Evolutionary conservation across 1,140 invertebrate species (phyloP), one percentile per base, ranked within the genome.

Genomic region (Drosophila tsacasi): DNA sequence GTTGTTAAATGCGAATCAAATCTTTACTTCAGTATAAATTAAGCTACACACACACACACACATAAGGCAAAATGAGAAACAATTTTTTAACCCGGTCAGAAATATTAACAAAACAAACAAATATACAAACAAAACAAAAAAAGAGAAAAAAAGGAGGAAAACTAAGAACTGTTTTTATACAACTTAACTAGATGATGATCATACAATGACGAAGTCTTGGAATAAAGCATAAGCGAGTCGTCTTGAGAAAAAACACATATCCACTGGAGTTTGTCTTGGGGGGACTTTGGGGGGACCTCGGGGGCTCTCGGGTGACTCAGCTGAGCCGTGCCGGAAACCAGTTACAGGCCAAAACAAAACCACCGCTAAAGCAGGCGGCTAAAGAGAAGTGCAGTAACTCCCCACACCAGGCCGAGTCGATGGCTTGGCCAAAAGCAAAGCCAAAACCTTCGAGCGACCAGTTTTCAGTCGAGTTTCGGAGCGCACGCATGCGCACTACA

Each of bases 1-100:
- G 79, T 73, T 87, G 78, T 85, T 76, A 73, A 81, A 78, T 84
- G 66, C 81, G 47, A 90, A 74, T 61, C 67, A 37, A 81, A 89
- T 89, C 81, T 89, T 89, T 89, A 89, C 85, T 85, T 81, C 85
- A 89, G 85, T 89, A 89, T 89, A 81, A 72, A 61, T 65, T 89
- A 89, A 89, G 85, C 60, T 87, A 44, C 47, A 63, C 60, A 83
- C 2, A 32, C 32, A 35, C 60, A 87, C 79, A 44, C 55, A 64
- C 69, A 89, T n/a, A 25, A 76, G 67, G 83, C 83, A 89, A 89
- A 49, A 71, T 77, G 59, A 73, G 62, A 69, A 75, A 58, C 66
- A 76, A 78, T 25, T 85, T 80, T 80, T 83, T 83, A 85, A 91
- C 79, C 85, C 86, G 86, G 79, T 86, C 86, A 91, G 85, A 82